phyloP scores from a whole-genome alignment of 2,888 invertebrate species.

The Agonopterix heracliana region DNA sequence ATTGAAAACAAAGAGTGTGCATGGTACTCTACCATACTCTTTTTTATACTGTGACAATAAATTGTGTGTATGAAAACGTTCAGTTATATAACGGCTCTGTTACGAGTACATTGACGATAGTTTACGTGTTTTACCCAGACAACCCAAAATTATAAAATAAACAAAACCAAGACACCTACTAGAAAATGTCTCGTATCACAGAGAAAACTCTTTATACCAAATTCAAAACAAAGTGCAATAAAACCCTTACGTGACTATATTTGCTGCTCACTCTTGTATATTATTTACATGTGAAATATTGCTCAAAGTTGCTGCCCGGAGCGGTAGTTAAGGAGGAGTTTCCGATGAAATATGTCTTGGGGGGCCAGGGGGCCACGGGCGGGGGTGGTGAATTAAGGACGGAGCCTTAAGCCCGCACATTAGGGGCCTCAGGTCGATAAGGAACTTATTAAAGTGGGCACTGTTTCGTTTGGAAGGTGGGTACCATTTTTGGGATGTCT shows the following conservation, averaged over 20 bases:
- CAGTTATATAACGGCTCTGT: too few species aligned
- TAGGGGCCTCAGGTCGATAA: constrained; percentile 33
- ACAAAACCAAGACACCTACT: too few species aligned
- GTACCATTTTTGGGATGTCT: too few species aligned
- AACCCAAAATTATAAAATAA: too few species aligned
- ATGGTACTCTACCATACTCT: too few species aligned
- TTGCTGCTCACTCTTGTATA: constrained; percentile 32
- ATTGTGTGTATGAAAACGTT: too few species aligned
- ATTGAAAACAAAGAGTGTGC: too few species aligned
- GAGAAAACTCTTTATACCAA: too few species aligned
- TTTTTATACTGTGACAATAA: too few species aligned
- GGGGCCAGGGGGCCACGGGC: constrained; percentile 26
- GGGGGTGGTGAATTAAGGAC: constrained; percentile 48
- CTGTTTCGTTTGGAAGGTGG: background rate
- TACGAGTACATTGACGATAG: too few species aligned
- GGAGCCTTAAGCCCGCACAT: constrained; percentile 60
- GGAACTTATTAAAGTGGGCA: constrained; percentile 54
- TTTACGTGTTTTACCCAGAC: too few species aligned
- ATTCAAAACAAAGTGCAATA: constrained; percentile 6
- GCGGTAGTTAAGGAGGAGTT: constrained; percentile 62
- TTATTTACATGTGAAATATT: constrained; percentile 67
- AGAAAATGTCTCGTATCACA: too few species aligned
- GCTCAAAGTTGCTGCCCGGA: constrained; percentile 53
- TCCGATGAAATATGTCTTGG: constrained; percentile 74
- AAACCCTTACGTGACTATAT: constrained; percentile 17